A percentile compares a stretch with the other conserved stretches of the same genome.
phyloP scores from a whole-genome alignment of 2,888 invertebrate genomes.

The Gryllus longicercus region DNA sequence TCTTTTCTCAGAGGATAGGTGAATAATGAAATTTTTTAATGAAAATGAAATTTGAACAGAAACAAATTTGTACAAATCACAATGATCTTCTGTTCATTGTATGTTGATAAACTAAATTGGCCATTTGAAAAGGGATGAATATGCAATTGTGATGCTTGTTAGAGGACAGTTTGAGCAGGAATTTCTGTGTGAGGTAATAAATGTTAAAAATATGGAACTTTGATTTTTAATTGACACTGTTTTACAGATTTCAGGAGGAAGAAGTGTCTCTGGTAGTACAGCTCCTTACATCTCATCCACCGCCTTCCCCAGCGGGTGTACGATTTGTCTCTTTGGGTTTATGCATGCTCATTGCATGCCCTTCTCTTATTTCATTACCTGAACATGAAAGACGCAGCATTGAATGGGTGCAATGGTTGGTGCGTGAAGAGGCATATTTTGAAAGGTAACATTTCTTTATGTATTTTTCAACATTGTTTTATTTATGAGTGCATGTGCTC shows the following conservation, averaged over 20 bases:
- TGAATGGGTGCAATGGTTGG: slow-evolving; percentile 92
- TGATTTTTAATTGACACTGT: background rate
- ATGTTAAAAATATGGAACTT: background rate
- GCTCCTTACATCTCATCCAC: slow-evolving; percentile 82
- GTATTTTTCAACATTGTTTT: too few species aligned
- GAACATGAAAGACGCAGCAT: slow-evolving; percentile 83
- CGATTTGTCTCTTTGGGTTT: slow-evolving; percentile 88
- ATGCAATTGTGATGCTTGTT: too few species aligned
- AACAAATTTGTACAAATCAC: too few species aligned
- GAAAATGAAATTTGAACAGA: too few species aligned
- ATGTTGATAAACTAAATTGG: too few species aligned
- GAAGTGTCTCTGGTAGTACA: slow-evolving; percentile 81
- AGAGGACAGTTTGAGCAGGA: too few species aligned
- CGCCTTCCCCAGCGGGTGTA: slow-evolving; percentile 82
- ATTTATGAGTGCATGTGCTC: too few species aligned
- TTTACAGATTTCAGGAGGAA: slow-evolving; percentile 78
- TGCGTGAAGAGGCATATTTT: slow-evolving; percentile 84
- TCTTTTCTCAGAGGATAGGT: too few species aligned
- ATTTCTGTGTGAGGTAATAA: too few species aligned
- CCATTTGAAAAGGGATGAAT: too few species aligned
- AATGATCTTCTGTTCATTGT: too few species aligned
- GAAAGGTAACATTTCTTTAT: slow-evolving; percentile 55
- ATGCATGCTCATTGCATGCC: slow-evolving; percentile 92
- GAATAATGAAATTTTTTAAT: too few species aligned
- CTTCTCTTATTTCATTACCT: slow-evolving; percentile 71